Base-by-base conservation (phyloP, 2,888 invertebrate species). In the Pimpla rufipes region DNA sequence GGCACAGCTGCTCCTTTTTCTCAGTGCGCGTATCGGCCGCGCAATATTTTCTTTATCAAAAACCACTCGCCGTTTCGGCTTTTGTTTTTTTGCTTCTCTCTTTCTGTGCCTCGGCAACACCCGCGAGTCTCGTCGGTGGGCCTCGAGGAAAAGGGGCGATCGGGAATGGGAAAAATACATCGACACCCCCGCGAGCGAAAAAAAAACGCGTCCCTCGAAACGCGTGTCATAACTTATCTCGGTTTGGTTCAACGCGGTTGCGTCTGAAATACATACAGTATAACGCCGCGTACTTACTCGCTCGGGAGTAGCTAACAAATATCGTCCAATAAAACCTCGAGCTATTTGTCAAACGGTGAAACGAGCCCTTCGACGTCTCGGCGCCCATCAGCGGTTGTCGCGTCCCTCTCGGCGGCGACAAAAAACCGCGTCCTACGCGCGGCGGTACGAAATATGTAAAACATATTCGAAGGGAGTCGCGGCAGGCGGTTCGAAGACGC, bases 271-370 rank as follows among this genome's bases (percentile, higher is more conserved):
- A 66, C 13, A 23, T 45, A 74, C 18, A 37, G 4, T 18, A 37
- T 11, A 18, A 78, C 37, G 42, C 57, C 37, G 45, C 40, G 50
- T 79, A 85, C 83, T 81, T 77, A 55, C 57, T 73, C 84, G 80
- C 66, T 79, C 71, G 86, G 87, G 89, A 92, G 90, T 89, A 88
- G 85, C 88, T 88, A 88, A 90, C 91, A 90, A 92, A 92, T 85
- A 90, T 90, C 85, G 89, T 89, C 89, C 88, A 92, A 93, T 92
- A 93, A 92, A 93, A 92, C 88, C 87, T 77, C 85, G 86, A 88
- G 90, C 90, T 91, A 93, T 93, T 92, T 92, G 90, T 93, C 93
- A 93, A 92, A 88, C 86, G 88, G 84, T 84, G 68, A 85, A 83
- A 74, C 76, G 42, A 68, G 80, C 73, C 83, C 42, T 68, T 64